A percentile compares a stretch with the other conserved stretches of the same genome.
Evolutionary conservation across 2,113 vertebrate genomes (phyloP).

Genomic region (Antigone vipio): DNA sequence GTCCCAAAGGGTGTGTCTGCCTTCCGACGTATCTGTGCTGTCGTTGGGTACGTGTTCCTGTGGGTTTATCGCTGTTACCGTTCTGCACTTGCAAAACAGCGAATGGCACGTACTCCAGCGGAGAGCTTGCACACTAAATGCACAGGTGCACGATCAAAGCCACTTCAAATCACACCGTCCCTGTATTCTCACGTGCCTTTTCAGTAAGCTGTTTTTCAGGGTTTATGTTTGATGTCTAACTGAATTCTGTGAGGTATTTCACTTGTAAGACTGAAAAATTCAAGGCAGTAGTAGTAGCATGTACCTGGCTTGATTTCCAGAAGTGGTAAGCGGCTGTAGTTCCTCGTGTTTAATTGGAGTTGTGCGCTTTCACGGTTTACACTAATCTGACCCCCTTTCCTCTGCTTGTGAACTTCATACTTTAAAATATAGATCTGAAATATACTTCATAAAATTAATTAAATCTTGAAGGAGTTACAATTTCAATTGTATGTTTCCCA

Average conservation of each 20-base stretch:
- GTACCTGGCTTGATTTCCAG: neutral
- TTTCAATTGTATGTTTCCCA: neutral
- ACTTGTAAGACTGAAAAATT: fast-evolving
- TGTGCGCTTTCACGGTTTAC: fast-evolving
- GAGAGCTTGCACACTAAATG: fast-evolving
- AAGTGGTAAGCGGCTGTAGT: neutral
- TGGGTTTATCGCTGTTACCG: neutral
- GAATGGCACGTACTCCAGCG: fast-evolving
- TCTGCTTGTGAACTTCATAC: neutral
- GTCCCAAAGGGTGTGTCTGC: neutral
- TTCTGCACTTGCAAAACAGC: fast-evolving
- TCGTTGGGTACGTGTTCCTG: neutral
- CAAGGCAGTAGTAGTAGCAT: fast-evolving
- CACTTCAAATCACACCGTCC: fast-evolving
- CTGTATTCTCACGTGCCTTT: fast-evolving
- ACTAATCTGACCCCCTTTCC: neutral
- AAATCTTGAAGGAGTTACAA: neutral
- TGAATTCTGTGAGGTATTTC: neutral
- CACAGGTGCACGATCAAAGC: fast-evolving
- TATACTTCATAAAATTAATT: neutral
- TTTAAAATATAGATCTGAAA: neutral
- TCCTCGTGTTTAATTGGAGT: neutral
- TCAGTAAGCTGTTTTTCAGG: neutral
- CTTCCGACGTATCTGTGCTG: neutral
- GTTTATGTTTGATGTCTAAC: fast-evolving